Evolutionary conservation across 2,888 invertebrate species (phyloP), one percentile per base, ranked within the genome.

Genomic region (Arrhopalites spinosus): DNA sequence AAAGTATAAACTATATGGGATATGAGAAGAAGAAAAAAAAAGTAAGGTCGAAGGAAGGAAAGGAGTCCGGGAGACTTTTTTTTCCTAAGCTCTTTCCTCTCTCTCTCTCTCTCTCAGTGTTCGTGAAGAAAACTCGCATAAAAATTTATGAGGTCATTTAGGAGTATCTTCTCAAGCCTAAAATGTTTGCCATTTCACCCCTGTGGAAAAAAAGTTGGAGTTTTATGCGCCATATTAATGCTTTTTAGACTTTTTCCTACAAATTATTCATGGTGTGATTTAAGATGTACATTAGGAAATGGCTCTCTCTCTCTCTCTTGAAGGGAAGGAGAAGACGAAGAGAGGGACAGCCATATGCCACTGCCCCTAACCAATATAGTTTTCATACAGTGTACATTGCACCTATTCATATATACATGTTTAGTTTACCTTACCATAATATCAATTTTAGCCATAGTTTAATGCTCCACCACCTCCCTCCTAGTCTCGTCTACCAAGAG

Each of bases 211-310:
- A 78, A 74, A 78, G 74, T 76, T 77, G 69, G 76, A 77, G 74
- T 68, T 80, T 81, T 81, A 81, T 81, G 79, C 81, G 77, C 77
- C 76, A 80, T 81, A 81, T 81, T 81, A 81, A 80, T 81, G 82
- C 80, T 78, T 80, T 80, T 82, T 80, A 82, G 82, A 80, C 80
- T 79, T 80, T 80, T 80, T 80, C 76, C 79, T 75, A 81, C 80
- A 82, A 82, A 82, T 82, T 82, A 82, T 82, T 82, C 82, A 82
- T 82, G 80, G 81, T 81, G 80, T 82, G 82, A 82, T 82, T 82
- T 82, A 82, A 80, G 82, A 82, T 82, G 79, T 80, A 80, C 81
- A 81, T 81, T 82, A 81, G 81, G 80, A 82, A 82, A 82, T 80
- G 80, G 79, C 76, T 81, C 76, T 78, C 74, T 17, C 20, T 50